Base-by-base conservation (phyloP, 2,797 vertebrate genomes). In the Sebastes matsubarae region DNA sequence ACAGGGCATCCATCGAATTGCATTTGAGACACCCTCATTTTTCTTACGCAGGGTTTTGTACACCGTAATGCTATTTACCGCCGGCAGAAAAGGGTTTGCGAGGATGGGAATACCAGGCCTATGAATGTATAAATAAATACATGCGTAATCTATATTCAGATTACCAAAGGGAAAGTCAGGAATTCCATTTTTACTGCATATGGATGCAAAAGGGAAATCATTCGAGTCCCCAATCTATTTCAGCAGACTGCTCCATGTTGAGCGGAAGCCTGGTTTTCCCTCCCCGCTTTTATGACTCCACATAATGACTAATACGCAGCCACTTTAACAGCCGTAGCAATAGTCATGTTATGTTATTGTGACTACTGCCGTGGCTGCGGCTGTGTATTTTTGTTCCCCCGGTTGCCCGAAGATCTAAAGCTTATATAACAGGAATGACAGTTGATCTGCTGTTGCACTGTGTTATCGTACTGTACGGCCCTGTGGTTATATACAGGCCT, bases 121-220 rank as follows among this genome's bases (percentile, higher is more conserved):
- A 80, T 77, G 84, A 88, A 93, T 91, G 86, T 88, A 91, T 93
- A 89, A 93, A 91, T 91, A 90, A 93, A 92, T 82, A 89, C 80
- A 88, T 77, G 68, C 2, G 38, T 88, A 91, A 93, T 94, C 84
- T 93, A 86, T 92, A 92, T 92, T 87, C 85, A 90, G 88, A 92
- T 93, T 89, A 89, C 89, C 82, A 89, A 88, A 93, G 85, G 79
- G 72, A 77, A 88, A 89, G 88, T 82, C 88, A 87, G 91, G 86
- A 92, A 87, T 92, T 90, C 70, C 83, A 90, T 91, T 88, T 90
- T 90, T 71, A 65, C 77, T 75, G 79, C 84, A 72, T 75, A 42
- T 6, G 77, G 83, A 92, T 90, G 85, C 89, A 89, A 89, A 87
- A 84, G 86, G 89, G 87, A 92, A 92, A 91, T 92, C 84, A 92